phyloP scores from a whole-genome alignment of 2,113 vertebrate species.

The Oryctolagus cuniculus region mOryCun1.1 NC_091451.1:9471501-9472000 shows the following conservation, averaged over 20 bases:
- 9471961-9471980: background rate
- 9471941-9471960: constrained; percentile 55
- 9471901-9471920: background rate
- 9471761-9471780: constrained; percentile 37
- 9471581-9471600: background rate
- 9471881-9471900: constrained; percentile 2
- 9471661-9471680: background rate
- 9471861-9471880: background rate
- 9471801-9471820: constrained; percentile 58
- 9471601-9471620: background rate
- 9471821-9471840: background rate
- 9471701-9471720: constrained; percentile 77
- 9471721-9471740: constrained; percentile 60
- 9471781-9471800: constrained; percentile 76
- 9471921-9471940: constrained; percentile 20
- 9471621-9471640: constrained; percentile 24
- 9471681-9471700: constrained; percentile 53
- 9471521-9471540: constrained; percentile 18
- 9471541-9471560: background rate
- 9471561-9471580: constrained; percentile 42
- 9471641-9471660: background rate
- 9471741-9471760: constrained; percentile 69
- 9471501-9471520: background rate
- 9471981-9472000: constrained; percentile 54
- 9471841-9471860: constrained; percentile 30